Conservation (phyloP, 2,888 invertebrate species). For the Drosophila buzzatii region DNA sequence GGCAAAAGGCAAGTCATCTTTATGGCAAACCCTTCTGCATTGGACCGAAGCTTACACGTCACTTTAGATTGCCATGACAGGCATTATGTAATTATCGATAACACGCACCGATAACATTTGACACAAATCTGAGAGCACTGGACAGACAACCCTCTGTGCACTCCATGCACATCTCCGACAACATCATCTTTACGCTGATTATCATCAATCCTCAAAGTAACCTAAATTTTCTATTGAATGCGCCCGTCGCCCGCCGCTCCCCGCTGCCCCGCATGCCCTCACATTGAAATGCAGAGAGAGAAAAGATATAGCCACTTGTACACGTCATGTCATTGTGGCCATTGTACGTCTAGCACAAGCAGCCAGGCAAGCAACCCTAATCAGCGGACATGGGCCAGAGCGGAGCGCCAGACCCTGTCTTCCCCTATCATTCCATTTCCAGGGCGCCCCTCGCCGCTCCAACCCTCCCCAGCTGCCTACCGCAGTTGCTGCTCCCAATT, state of each 20-base stretch:
- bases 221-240: slow-evolving; percentile 54
- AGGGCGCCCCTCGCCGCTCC: background rate
- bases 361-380: slow-evolving; percentile 65
- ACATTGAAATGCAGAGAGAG: background rate
- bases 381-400: slow-evolving; percentile 62
- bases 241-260: background rate
- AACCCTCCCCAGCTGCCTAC: background rate
- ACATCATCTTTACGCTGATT: slow-evolving; percentile 11
- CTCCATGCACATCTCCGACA: slow-evolving; percentile 3
- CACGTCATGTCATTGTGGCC: slow-evolving; percentile 74
- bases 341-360: slow-evolving; percentile 56
- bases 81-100: slow-evolving; percentile 16
- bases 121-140: slow-evolving; percentile 5
- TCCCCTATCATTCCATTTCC: background rate
- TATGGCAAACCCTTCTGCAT: no score
- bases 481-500: slow-evolving; percentile 66
- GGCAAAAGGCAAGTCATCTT: no score
- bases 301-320: slow-evolving; percentile 59
- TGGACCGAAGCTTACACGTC: background rate
- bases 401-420: slow-evolving; percentile 15
- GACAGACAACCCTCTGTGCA: background rate
- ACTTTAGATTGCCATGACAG: background rate
- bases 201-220: slow-evolving; percentile 44
- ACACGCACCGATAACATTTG: slow-evolving; percentile 20
- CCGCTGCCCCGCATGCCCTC: background rate